Evolutionary conservation across 1,140 invertebrate species (phyloP).

Genomic region (Pseudomyrmex dendroicus): DNA sequence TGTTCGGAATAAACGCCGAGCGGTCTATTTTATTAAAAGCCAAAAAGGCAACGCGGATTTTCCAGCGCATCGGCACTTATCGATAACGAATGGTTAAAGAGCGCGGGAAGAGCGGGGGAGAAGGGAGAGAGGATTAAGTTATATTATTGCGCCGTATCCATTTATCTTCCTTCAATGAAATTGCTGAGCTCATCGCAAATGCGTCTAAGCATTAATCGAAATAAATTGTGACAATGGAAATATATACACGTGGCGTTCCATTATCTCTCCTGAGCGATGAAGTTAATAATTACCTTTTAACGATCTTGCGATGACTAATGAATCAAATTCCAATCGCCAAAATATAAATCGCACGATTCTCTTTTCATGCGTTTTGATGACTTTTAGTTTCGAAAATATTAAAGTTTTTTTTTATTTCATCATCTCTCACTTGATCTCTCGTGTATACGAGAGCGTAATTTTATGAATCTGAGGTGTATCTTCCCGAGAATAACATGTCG

Average conservation of each 20-base stretch:
- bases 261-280: neutral
- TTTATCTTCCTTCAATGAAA: slow-evolving; percentile 38
- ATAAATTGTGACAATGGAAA: slow-evolving; percentile 20
- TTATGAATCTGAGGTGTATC: neutral
- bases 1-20: too few species aligned
- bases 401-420: neutral
- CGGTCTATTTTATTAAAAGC: too few species aligned
- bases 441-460: neutral
- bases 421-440: neutral
- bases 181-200: slow-evolving; percentile 17
- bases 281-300: slow-evolving; percentile 13
- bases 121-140: slow-evolving; percentile 20
- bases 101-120: too few species aligned
- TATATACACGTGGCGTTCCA: neutral
- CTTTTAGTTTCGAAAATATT: too few species aligned
- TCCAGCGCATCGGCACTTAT: neutral
- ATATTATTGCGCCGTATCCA: neutral
- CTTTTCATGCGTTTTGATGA: neutral
- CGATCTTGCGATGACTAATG: neutral
- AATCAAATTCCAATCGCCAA: too few species aligned
- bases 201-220: slow-evolving; percentile 28
- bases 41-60: neutral
- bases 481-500: neutral
- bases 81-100: slow-evolving; percentile 12
- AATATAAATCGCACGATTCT: neutral